Evolutionary conservation across 2,888 invertebrate genomes (phyloP), one percentile per base, ranked within the genome.

Genomic region (Himalopsyche japonica): DNA sequence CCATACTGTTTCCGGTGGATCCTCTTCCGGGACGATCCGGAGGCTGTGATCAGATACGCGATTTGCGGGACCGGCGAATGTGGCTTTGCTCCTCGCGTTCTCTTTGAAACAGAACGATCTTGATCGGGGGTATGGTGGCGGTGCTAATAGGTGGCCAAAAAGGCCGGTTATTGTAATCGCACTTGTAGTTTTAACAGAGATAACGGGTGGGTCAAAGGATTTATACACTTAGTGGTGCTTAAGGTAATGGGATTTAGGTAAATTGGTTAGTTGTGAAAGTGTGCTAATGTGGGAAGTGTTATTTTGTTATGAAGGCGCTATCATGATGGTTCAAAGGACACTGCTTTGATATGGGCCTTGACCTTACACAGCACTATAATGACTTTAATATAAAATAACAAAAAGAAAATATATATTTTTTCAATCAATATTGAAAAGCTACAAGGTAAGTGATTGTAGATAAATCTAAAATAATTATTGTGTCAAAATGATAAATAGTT

Each of bases 21-120:
- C 86, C 86, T 82, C 83, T 86, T 86, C 86, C 86, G 85, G 85
- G 27, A 79, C 80, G 78, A 77, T 48, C 80, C 77, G 84, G 78
- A 79, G 86, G 81, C 81, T 82, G 83, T 85, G 81, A 85, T 85
- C 85, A 85, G 83, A 85, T 83, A 83, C 79, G 77, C 34, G 57
- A 43, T 43, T 43, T 43, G 43, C 43, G 43, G 43, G 43, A 43
- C 43, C 43, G 43, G 43, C 43, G 15, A 43, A 43, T 43, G 43
- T 43, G 43, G 43, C 43, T 43, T 43, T 43, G 15, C 43, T 43
- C 43, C 3, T 43, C 43, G 57, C 57, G n/a, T 57, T 57, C 57
- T 57, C 57, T 57, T 57, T 57, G 57, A 57, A 57, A 20, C 57
- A 8, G 4, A 57, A 57, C 20, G 57, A 57, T 57, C 57, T 57